phyloP scores from a whole-genome alignment of 2,113 vertebrate species.

The Solea solea region DNA sequence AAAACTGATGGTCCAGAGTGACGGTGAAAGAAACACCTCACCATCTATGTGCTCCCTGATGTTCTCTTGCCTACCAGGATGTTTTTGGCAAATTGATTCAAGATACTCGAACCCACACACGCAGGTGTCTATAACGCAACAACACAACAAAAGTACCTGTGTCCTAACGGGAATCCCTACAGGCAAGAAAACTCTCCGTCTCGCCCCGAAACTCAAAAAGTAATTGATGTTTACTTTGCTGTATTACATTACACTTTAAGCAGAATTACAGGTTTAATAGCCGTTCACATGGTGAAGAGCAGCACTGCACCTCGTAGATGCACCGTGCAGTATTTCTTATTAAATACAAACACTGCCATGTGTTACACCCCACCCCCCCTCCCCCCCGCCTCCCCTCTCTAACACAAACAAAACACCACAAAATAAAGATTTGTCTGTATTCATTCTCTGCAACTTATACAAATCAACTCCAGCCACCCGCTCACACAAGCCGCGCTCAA shows the following conservation, averaged over 20 bases:
- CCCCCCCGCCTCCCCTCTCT: neutral
- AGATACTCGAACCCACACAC: no score
- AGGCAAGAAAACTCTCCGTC: no score
- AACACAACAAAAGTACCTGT: no score
- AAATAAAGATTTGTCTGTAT: constrained; percentile 55
- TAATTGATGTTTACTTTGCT: no score
- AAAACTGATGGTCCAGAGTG: no score
- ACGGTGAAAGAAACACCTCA: no score
- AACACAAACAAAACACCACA: constrained; percentile 25
- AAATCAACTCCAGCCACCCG: constrained; percentile 42
- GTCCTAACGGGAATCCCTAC: no score
- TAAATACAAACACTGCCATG: constrained; percentile 11
- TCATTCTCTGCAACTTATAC: constrained; percentile 51
- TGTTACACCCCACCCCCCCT: neutral
- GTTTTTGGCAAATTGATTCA: no score
- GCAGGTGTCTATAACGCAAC: no score
- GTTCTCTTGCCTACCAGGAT: no score
- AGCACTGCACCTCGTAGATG: neutral
- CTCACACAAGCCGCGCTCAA: constrained; percentile 39
- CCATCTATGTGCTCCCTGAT: no score
- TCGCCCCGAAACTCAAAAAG: no score
- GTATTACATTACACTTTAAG: neutral
- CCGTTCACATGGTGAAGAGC: neutral
- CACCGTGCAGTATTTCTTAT: constrained; percentile 2
- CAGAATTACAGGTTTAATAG: neutral